Base-by-base conservation (phyloP, 2,797 vertebrate species). In the Megaceryle alcyon region DNA sequence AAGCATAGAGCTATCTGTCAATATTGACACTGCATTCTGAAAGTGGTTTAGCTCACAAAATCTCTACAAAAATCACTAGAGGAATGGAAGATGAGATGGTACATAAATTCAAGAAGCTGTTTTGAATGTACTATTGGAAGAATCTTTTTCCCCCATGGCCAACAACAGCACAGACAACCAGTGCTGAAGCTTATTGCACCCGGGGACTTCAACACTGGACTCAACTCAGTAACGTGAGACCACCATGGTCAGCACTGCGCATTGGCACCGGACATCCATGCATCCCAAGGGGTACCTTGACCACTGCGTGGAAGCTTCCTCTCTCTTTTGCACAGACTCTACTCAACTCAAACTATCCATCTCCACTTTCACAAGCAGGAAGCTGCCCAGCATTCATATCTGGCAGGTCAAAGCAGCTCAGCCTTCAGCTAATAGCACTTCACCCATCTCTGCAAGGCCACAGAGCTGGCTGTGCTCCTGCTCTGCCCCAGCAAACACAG, bases 241-340 rank as follows among this genome's bases (percentile, higher is more conserved):
- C 54, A 6, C 14, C 1, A 12, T 0, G 49, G 44, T 4, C 44
- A 6, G 61, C 0, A 43, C 7, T 0, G 64, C 0, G 33, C 28
- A 1, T 3, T 0, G 82, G n/a, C 43, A 12, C 3, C 2, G 64
- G 43, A 9, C 2, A 2, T 1, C 13, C 6, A 4, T 2, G 6
- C 41, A 6, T 2, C 18, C 26, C 35, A 4, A 8, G 12, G 25
- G 16, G 44, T 6, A 35, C 5, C 63, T 4, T 12, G 1, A 10
- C 10, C 5, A 10, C 43, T 1, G 41, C 59, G 13, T 21, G 2
- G 7, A 28, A 53, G 20, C 15, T 35, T 20, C 17, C 33, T 4
- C 12, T 21, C 49, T 3, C 35, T 23, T 9, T 5, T 1, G 56
- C 68, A 16, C 22, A 16, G 41, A 1, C 46, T 11, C 0, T 0